These are phyloP conservation scores for Platyura marginata DNA, from an alignment of 1,140 invertebrate genomes.

Conservation along the genomic window DNA sequence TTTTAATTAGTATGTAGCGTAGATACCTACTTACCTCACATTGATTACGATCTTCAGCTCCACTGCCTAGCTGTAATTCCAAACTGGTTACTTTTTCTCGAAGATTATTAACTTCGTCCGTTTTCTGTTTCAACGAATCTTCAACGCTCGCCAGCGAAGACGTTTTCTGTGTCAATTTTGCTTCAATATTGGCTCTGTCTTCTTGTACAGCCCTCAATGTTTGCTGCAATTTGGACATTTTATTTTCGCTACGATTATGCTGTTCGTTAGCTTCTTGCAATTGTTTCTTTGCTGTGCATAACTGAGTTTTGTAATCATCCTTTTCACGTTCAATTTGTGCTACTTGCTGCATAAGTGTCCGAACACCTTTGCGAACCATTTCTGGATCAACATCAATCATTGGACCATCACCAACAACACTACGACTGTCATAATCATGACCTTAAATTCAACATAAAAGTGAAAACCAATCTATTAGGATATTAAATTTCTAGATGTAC, in stretches of 20 bases:
- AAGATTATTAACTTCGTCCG: conserved; percentile 53
- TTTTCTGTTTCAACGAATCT: conserved; percentile 59
- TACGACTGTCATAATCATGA: conserved; percentile 19
- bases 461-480: neutral
- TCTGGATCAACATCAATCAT: conserved; percentile 72
- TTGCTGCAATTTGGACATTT: conserved; percentile 38
- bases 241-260: conserved; percentile 46
- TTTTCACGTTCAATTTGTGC: conserved; percentile 71
- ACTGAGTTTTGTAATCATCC: conserved; percentile 58
- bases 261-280: conserved; percentile 47
- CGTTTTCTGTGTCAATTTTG: conserved; percentile 49
- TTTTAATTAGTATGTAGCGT: too few relatives aligned
- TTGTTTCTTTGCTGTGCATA: conserved; percentile 46
- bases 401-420: conserved; percentile 18
- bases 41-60: conserved; percentile 58
- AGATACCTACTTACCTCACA: conserved; percentile 36
- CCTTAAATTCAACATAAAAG: neutral
- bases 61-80: conserved; percentile 47
- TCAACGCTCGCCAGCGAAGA: conserved; percentile 35
- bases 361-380: conserved; percentile 62
- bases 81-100: conserved; percentile 59
- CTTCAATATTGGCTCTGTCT: conserved; percentile 52
- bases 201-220: conserved; percentile 49
- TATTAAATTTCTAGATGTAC: neutral
- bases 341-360: conserved; percentile 76